A percentile compares a stretch with the other conserved stretches of the same genome.
Conservation (phyloP, 2,888 invertebrate species). For the Drosophila acutilabella region DNA sequence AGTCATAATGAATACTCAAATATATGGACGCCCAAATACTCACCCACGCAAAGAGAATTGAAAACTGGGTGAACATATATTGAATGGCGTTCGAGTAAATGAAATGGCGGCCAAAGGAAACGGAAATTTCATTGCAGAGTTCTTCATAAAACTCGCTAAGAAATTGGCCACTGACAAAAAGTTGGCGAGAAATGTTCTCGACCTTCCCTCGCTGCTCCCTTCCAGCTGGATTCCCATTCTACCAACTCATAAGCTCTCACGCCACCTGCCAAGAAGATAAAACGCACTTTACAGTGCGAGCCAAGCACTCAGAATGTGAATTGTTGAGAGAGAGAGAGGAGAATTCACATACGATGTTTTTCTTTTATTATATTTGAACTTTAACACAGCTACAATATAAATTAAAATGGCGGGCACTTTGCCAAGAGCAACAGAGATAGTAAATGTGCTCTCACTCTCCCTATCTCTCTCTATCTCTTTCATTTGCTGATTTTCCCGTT, state of each 20-base stretch:
- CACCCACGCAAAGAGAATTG: background rate
- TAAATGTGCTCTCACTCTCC: constrained; percentile 15
- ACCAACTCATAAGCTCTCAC: background rate
- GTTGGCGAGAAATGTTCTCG: constrained; percentile 35
- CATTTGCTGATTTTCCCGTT: background rate
- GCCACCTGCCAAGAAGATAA: constrained; percentile 65
- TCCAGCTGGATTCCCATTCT: background rate
- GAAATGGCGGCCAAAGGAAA: constrained; percentile 62
- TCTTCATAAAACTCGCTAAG: constrained; percentile 61
- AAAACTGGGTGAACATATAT: constrained; percentile 17
- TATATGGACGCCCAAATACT: background rate
- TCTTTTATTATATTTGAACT: constrained; percentile 71
- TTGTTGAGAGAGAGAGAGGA: background rate
- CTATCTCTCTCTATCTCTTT: constrained; percentile 8
- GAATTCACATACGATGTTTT: constrained; percentile 56
- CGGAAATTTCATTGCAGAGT: constrained; percentile 63
- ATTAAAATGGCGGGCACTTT: constrained; percentile 72
- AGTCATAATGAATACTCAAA: constrained; percentile 5
- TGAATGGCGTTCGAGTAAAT: constrained; percentile 45
- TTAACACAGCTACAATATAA: constrained; percentile 76
- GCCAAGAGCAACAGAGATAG: constrained; percentile 6
- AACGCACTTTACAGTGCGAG: constrained; percentile 66
- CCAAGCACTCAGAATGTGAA: constrained; percentile 22
- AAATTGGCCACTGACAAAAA: constrained; percentile 61
- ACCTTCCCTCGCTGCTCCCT: background rate